phyloP scores from a whole-genome alignment of 35 echinoderm and acorn worm species.

The Heliocidaris tuberculata region DNA sequence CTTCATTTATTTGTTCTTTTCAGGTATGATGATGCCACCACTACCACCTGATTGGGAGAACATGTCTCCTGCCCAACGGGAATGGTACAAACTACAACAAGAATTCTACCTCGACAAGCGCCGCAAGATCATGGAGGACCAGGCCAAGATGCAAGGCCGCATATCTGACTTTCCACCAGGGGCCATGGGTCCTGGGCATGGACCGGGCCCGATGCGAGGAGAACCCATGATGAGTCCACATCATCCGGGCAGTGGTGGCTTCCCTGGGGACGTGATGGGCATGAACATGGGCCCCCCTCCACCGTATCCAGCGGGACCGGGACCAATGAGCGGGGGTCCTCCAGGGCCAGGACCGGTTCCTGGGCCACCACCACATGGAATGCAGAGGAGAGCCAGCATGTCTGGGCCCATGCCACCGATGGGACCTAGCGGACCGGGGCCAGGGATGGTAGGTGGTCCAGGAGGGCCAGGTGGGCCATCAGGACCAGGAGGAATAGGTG shows the following conservation, averaged over 20 bases:
- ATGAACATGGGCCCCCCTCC: slow-evolving; percentile 49
- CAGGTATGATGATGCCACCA: slow-evolving; percentile 70
- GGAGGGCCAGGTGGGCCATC: slow-evolving; percentile 12
- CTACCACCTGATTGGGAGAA: slow-evolving; percentile 84
- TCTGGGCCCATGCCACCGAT: slow-evolving; percentile 62
- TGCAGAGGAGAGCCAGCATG: slow-evolving; percentile 80
- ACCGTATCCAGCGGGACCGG: slow-evolving; percentile 39
- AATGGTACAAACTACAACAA: slow-evolving; percentile 95
- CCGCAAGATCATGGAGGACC: slow-evolving; percentile 79
- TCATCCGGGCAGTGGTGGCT: slow-evolving; percentile 35
- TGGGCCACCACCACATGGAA: slow-evolving; percentile 51
- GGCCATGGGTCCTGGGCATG: slow-evolving; percentile 63
- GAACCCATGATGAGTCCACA: slow-evolving; percentile 51
- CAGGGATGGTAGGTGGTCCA: neutral
- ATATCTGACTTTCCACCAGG: slow-evolving; percentile 63
- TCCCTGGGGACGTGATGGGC: slow-evolving; percentile 47
- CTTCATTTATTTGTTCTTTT: neutral
- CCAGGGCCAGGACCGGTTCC: slow-evolving; percentile 56
- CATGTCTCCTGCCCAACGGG: slow-evolving; percentile 84
- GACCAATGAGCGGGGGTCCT: slow-evolving; percentile 20
- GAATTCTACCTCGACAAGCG: slow-evolving; percentile 90
- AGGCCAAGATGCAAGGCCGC: slow-evolving; percentile 71
- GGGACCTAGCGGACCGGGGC: slow-evolving; percentile 36
- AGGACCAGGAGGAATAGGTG: slow-evolving; percentile 13
- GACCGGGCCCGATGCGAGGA: slow-evolving; percentile 57